Evolutionary conservation across 2,113 vertebrate genomes (phyloP).

Genomic region (Gulo gulo): DNA sequence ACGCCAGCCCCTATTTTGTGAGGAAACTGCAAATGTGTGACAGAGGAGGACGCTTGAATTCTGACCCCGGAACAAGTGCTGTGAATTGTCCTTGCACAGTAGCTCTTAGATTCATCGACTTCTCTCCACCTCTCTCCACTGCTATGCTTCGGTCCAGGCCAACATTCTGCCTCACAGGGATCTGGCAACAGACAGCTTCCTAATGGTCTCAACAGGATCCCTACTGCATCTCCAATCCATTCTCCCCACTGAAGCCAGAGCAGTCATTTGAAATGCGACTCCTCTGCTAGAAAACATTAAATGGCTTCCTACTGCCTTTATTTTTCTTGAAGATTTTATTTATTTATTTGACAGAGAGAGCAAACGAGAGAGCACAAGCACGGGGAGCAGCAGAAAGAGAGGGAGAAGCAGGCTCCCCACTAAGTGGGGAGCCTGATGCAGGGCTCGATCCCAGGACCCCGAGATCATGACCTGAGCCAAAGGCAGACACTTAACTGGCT

Average conservation of each 20-base stretch:
- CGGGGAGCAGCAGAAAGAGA: neutral
- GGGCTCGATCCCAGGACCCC: neutral
- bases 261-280: neutral
- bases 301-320: neutral
- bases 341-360: neutral
- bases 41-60: neutral
- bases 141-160: neutral
- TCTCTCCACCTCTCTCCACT: neutral
- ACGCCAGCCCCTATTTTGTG: neutral
- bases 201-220: too few relatives aligned
- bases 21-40: neutral
- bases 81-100: neutral
- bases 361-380: neutral
- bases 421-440: neutral
- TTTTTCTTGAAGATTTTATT: neutral
- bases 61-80: neutral
- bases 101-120: neutral
- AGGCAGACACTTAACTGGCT: neutral
- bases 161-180: neutral
- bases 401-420: neutral
- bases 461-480: neutral
- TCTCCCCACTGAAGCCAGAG: neutral
- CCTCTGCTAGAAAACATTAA: neutral
- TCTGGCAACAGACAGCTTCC: neutral
- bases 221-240: neutral